Evolutionary conservation across 2,797 vertebrate species (phyloP).

Genomic region (Prionace glauca): DNA sequence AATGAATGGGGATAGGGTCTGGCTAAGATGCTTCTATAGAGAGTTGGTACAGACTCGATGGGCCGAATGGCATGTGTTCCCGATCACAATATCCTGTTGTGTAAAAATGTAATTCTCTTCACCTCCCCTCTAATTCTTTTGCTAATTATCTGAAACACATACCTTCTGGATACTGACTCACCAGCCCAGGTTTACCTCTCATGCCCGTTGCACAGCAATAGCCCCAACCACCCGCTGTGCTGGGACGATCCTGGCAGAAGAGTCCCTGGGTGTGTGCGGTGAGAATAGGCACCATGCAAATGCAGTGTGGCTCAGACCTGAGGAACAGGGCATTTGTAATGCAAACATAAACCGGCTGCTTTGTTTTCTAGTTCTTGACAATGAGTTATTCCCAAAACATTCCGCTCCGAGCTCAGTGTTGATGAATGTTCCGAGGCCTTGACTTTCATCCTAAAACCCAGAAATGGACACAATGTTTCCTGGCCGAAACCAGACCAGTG

Average conservation of each 20-base stretch:
- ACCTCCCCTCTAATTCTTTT: background rate
- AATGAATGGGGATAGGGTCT: too few species aligned
- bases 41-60: too few species aligned
- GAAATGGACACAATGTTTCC: background rate
- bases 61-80: too few species aligned
- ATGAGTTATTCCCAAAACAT: conserved; percentile 3
- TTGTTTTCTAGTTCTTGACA: background rate
- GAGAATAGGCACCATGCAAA: background rate
- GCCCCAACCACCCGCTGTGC: too few species aligned
- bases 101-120: background rate
- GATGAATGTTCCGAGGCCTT: background rate
- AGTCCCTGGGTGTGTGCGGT: background rate
- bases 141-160: background rate
- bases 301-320: background rate
- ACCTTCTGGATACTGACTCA: too few species aligned
- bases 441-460: background rate
- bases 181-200: too few species aligned
- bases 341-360: background rate
- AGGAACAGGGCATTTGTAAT: background rate
- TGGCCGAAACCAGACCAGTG: background rate
- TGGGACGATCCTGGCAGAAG: too few species aligned
- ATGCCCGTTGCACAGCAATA: too few species aligned
- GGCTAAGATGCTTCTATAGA: too few species aligned
- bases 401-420: background rate
- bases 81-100: background rate